These are phyloP conservation scores for Paralvinella palmiformis DNA, from an alignment of 1,140 invertebrate genomes.

Conservation along the genomic window DNA sequence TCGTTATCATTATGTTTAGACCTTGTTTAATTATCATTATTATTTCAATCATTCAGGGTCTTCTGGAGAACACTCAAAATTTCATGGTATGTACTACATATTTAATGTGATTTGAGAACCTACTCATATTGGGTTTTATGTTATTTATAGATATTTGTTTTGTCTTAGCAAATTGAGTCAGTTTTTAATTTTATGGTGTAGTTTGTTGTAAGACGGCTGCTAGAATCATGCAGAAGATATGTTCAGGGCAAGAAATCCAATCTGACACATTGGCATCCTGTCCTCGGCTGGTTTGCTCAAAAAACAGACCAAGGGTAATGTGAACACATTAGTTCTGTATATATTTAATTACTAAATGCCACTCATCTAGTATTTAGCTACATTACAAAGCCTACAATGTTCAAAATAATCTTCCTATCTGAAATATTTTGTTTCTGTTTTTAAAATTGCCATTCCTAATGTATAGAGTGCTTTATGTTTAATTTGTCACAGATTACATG, in stretches of 20 bases:
- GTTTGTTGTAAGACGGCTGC: conserved; percentile 70
- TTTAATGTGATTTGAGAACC: too few relatives aligned
- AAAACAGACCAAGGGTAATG: conserved; percentile 61
- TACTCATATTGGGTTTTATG: too few relatives aligned
- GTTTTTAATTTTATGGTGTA: conserved; percentile 54
- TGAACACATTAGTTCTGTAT: too few relatives aligned
- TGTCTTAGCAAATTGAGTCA: too few relatives aligned
- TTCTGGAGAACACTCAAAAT: conserved; percentile 44
- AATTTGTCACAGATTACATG: conserved; percentile 62
- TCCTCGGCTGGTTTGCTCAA: conserved; percentile 94
- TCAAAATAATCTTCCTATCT: conserved; percentile 5
- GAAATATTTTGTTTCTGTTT: conserved; percentile 1
- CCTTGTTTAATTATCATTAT: too few relatives aligned
- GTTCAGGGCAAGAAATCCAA: conserved; percentile 79
- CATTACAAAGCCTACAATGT: neutral
- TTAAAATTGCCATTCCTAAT: neutral
- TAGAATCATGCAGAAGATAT: conserved; percentile 79
- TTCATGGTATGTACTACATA: conserved; percentile 51
- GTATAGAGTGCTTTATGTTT: neutral
- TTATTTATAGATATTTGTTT: too few relatives aligned
- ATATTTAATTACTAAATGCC: too few relatives aligned
- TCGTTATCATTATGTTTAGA: too few relatives aligned
- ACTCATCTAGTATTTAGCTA: too few relatives aligned
- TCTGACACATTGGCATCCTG: conserved; percentile 92
- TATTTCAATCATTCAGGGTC: too few relatives aligned